phyloP scores from a whole-genome alignment of 2,888 invertebrate genomes.

The Drosophila monieri region DNA sequence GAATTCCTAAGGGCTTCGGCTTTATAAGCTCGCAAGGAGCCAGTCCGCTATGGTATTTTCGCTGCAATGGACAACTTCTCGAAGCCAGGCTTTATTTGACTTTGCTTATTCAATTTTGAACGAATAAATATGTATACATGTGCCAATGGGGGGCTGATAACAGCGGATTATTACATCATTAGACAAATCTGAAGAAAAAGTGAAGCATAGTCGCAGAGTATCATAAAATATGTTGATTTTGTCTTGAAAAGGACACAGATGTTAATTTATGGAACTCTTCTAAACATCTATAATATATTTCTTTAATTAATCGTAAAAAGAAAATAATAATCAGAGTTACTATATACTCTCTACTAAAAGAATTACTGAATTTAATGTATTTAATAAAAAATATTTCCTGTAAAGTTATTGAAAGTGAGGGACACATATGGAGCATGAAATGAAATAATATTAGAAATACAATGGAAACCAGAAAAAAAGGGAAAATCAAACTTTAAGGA shows the following conservation, averaged over 20 bases:
- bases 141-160: slow-evolving; percentile 6
- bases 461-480: slow-evolving; percentile 11
- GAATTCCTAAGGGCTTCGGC: neutral
- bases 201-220: neutral
- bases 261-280: neutral
- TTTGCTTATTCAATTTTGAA: slow-evolving; percentile 28
- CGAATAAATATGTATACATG: slow-evolving; percentile 22
- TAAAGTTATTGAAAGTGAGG: neutral
- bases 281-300: too few relatives aligned
- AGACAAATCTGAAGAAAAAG: neutral
- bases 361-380: too few relatives aligned
- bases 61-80: slow-evolving; percentile 21
- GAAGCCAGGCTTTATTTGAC: slow-evolving; percentile 9
- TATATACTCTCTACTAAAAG: too few relatives aligned
- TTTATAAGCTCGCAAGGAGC: slow-evolving; percentile 14
- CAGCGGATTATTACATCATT: slow-evolving; percentile 14
- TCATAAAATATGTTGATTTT: neutral
- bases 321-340: too few relatives aligned
- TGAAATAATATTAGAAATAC: slow-evolving; percentile 26
- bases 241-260: neutral
- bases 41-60: slow-evolving; percentile 22
- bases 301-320: too few relatives aligned
- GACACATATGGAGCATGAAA: slow-evolving; percentile 16
- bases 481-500: slow-evolving; percentile 30
- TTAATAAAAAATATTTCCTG: too few relatives aligned